These are phyloP conservation scores for Lagria hirta DNA, from an alignment of 2,888 invertebrate genomes.

Conservation along the genomic window DNA sequence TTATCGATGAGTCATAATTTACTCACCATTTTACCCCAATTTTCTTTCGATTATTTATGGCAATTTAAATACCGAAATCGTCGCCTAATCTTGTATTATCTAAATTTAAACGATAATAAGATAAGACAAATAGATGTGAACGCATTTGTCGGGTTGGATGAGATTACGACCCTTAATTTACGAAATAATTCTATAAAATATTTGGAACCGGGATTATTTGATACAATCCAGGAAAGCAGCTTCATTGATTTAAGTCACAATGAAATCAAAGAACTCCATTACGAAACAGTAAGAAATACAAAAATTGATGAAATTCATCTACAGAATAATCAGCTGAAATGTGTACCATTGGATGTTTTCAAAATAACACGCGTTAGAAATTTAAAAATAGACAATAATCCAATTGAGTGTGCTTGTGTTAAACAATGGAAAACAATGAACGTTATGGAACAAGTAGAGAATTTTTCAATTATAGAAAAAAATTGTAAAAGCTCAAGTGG, in stretches of 20 bases:
- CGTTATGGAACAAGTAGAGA: too few relatives aligned
- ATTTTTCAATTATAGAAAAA: too few relatives aligned
- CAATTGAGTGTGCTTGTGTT: constrained; percentile 6
- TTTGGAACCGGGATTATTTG: constrained; percentile 10
- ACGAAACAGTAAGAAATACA: constrained; percentile 9
- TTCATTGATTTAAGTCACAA: constrained; percentile 6
- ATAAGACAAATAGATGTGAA: constrained; percentile 1
- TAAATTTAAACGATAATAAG: constrained; percentile 3
- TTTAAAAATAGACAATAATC: constrained; percentile 5
- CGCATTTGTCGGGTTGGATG: constrained; percentile 8
- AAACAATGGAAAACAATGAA: constrained; percentile 1
- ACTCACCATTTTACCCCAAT: neutral
- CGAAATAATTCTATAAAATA: constrained; percentile 7
- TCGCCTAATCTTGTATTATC: constrained; percentile 1
- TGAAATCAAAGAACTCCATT: constrained; percentile 1
- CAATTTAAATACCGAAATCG: neutral
- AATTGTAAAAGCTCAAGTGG: too few relatives aligned
- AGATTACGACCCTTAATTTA: constrained; percentile 1
- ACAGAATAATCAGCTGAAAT: constrained; percentile 6
- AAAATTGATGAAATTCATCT: constrained; percentile 2
- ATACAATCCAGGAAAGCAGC: constrained; percentile 2
- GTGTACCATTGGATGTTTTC: constrained; percentile 8
- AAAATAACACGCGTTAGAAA: neutral
- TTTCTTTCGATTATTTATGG: constrained; percentile 3
- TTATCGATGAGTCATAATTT: constrained; percentile 4